Evolutionary conservation across 2,797 vertebrate species (phyloP), one percentile per base, ranked within the genome.

Genomic region (Ibycter americanus): DNA sequence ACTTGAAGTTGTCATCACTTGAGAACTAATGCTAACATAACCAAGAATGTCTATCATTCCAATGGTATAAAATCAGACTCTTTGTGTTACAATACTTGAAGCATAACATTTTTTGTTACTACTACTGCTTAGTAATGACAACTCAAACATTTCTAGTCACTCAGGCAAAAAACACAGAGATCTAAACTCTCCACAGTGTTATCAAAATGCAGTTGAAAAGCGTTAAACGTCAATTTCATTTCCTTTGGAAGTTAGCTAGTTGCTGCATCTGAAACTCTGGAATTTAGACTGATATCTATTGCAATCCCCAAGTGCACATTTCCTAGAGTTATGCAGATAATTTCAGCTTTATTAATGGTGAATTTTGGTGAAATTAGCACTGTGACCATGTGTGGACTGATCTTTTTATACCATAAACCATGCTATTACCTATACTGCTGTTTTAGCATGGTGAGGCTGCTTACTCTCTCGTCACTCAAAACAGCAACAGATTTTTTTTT

Each of bases 1-100:
- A 70, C 15, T 78, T 63, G 42, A 84, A 76, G 38, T 59, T 95
- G 51, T 84, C 89, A 82, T 79, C 70, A 59, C 78, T 77, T 38
- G n/a, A 90, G 71, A 91, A 63, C 59, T 54, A 68, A 7, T 32
- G 40, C 6, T 84, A 84, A 40, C 38, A 62, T 36, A 79, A 71
- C 47, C 62, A 87, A 73, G 51, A 82, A 29, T 26, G 34, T 54
- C 78, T 90, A 10, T 80, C 47, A 40, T 80, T 79, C 51, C 12
- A 27, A 1, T 27, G 18, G 16, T 67, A 44, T 25, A 91, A 91
- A 94, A 74, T 27, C 21, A 49, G 51, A 66, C 59, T 72, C 46
- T 59, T 91, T 56, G 36, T 9, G 16, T 63, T 80, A 34, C 42
- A 87, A 54, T 66, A 55, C 21, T 83, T 73, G n/a, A 86, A 18